Percentiles rank a stretch among this genome's conserved stretches.
Evolutionary conservation across 2,888 invertebrate genomes (phyloP).

Genomic region (Aphrophora alni): DNA sequence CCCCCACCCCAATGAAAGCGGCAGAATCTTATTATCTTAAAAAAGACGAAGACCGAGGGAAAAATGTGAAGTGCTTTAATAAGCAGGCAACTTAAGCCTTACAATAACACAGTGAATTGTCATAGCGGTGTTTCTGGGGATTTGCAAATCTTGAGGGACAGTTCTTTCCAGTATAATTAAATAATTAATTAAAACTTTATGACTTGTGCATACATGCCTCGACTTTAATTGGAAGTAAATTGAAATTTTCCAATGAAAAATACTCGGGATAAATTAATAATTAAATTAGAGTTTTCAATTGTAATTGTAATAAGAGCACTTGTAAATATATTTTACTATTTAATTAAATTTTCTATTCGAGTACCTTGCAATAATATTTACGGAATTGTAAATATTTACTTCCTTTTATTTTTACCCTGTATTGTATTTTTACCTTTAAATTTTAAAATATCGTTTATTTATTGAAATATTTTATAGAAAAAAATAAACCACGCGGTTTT

Average conservation of each 20-base stretch:
- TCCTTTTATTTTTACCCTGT: too few relatives aligned
- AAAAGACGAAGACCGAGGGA: conserved; percentile 42
- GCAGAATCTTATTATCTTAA: conserved; percentile 47
- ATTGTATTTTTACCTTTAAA: background rate
- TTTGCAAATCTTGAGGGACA: background rate
- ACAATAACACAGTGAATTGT: conserved; percentile 40
- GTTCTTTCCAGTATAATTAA: background rate
- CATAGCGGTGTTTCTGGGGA: conserved; percentile 16
- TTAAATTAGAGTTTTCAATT: background rate
- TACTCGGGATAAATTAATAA: background rate
- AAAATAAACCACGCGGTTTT: too few relatives aligned
- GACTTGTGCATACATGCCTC: background rate
- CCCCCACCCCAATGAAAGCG: conserved; percentile 30
- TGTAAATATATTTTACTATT: background rate
- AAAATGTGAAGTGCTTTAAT: conserved; percentile 44
- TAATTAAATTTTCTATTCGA: background rate
- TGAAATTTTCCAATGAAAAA: background rate
- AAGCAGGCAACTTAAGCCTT: conserved; percentile 41
- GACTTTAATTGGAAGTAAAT: background rate
- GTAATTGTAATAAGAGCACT: background rate
- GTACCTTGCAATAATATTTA: background rate
- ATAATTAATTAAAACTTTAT: background rate
- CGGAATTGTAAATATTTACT: background rate
- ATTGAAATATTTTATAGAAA: too few relatives aligned
- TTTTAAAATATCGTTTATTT: background rate